Percentiles rank a stretch among this genome's conserved stretches.
phyloP scores from a whole-genome alignment of 2,888 invertebrate genomes.

The Antitype chi region DNA sequence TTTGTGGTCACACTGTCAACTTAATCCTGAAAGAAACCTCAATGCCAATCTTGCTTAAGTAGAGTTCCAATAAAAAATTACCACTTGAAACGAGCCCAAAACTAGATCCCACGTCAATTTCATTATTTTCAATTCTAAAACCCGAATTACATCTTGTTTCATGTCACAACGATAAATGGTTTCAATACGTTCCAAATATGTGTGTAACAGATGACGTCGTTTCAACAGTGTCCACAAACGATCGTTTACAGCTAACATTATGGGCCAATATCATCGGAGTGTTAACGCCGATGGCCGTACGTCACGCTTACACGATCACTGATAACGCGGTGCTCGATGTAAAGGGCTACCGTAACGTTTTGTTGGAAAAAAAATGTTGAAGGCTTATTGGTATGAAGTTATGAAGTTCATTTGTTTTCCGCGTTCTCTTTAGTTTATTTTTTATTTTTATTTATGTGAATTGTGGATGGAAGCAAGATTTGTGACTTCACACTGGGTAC shows the following conservation, averaged over 20 bases:
- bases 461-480: too few relatives aligned
- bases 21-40: background rate
- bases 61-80: background rate
- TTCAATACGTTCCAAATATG: slow-evolving; percentile 74
- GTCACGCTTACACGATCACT: slow-evolving; percentile 68
- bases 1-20: background rate
- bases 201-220: slow-evolving; percentile 75
- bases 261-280: slow-evolving; percentile 72
- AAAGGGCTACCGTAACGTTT: slow-evolving; percentile 22
- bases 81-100: slow-evolving; percentile 9
- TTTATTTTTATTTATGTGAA: background rate
- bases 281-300: slow-evolving; percentile 67
- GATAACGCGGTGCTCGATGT: slow-evolving; percentile 49
- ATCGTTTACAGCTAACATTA: slow-evolving; percentile 74
- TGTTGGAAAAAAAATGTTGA: slow-evolving; percentile 9
- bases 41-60: background rate
- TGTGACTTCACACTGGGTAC: background rate
- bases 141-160: slow-evolving; percentile 60
- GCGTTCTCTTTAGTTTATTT: background rate
- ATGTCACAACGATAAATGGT: slow-evolving; percentile 70
- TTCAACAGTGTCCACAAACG: slow-evolving; percentile 72
- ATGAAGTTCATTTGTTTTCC: background rate
- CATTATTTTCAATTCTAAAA: slow-evolving; percentile 27
- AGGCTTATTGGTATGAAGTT: background rate
- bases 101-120: slow-evolving; percentile 2